Conservation (phyloP, 2,888 invertebrate species). For the Palloptera scutellata region DNA sequence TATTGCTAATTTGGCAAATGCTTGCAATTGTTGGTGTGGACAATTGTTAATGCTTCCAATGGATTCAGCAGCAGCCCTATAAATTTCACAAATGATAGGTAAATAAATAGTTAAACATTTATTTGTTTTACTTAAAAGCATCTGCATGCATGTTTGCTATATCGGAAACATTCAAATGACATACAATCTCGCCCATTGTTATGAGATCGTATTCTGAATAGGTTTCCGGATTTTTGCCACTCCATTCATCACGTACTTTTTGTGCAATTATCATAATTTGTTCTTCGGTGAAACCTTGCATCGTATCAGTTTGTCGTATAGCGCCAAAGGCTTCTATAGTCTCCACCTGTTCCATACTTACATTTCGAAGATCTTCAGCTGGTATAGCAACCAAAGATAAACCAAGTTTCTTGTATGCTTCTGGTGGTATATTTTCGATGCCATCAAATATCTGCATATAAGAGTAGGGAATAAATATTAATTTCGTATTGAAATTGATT, state of each 20-base stretch:
- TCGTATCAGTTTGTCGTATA: background rate
- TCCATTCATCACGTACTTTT: slow-evolving; percentile 67
- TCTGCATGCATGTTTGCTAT: slow-evolving; percentile 67
- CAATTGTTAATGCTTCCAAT: slow-evolving; percentile 66
- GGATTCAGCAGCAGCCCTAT: slow-evolving; percentile 64
- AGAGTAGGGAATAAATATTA: background rate
- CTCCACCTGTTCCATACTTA: slow-evolving; percentile 67
- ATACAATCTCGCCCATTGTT: slow-evolving; percentile 68
- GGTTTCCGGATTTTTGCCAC: slow-evolving; percentile 67
- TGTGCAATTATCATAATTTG: slow-evolving; percentile 65
- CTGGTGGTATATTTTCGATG: slow-evolving; percentile 45
- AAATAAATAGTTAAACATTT: background rate
- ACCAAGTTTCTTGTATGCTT: slow-evolving; percentile 46
- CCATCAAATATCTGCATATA: slow-evolving; percentile 44
- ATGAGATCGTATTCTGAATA: slow-evolving; percentile 68
- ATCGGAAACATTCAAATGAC: slow-evolving; percentile 67
- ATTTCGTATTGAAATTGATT: no score
- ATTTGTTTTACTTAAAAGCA: slow-evolving; percentile 61
- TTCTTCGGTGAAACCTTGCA: slow-evolving; percentile 39
- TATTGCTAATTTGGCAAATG: slow-evolving; percentile 65
- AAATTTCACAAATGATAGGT: background rate
- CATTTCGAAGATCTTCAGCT: slow-evolving; percentile 66
- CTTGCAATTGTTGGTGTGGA: slow-evolving; percentile 62
- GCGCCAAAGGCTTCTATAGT: slow-evolving; percentile 68
- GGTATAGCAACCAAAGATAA: slow-evolving; percentile 60